Conservation (phyloP, 2,113 vertebrate species). For the Suncus etruscus region DNA sequence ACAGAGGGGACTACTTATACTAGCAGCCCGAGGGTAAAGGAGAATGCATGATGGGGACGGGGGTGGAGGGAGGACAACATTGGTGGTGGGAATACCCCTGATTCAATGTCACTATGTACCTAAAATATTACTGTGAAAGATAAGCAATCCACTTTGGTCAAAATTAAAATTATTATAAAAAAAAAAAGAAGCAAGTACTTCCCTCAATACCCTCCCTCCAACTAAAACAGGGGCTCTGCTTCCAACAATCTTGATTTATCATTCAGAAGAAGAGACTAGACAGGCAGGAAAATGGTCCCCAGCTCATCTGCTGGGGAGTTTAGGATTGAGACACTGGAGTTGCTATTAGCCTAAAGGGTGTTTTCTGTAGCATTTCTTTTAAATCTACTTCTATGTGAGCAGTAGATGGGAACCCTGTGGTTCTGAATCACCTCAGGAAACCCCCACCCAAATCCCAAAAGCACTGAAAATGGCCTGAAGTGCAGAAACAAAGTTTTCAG, state of each 20-base stretch:
- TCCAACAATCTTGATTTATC: background rate
- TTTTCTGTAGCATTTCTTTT: background rate
- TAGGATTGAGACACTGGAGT: background rate
- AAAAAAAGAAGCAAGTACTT: background rate
- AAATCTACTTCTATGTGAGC: background rate
- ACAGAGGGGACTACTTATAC: too few species aligned
- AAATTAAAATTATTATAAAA: background rate
- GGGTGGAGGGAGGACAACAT: too few species aligned
- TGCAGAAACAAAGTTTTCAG: background rate
- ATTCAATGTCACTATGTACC: too few species aligned
- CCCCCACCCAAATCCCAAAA: background rate
- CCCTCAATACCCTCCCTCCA: background rate
- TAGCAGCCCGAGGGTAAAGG: too few species aligned
- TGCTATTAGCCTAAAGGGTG: too few species aligned
- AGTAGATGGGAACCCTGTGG: background rate
- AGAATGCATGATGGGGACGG: too few species aligned
- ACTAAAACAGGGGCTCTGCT: background rate
- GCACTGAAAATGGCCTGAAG: background rate
- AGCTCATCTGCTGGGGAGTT: background rate
- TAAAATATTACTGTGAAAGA: too few species aligned
- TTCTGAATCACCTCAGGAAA: background rate
- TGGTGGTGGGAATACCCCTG: too few species aligned
- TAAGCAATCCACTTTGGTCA: too few species aligned
- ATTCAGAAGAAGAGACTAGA: background rate
- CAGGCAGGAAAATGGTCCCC: too few species aligned